phyloP scores from a whole-genome alignment of 2,113 vertebrate genomes.

The Eulacestoma nigropectus region DNA sequence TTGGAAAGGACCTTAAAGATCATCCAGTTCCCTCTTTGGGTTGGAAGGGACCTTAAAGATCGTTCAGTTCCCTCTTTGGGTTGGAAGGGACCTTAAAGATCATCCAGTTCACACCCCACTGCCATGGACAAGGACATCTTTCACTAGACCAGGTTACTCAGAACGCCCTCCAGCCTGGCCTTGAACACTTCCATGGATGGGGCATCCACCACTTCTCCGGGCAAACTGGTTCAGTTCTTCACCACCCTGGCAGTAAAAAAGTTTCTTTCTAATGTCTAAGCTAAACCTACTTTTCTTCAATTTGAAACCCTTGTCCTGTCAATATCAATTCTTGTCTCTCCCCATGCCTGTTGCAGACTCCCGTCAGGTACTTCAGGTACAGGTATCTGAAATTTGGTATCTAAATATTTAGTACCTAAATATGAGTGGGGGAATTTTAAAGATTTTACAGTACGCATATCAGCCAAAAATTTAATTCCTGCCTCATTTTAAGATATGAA shows the following conservation, averaged over 20 bases:
- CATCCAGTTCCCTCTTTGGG: not conserved
- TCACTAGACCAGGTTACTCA: not conserved
- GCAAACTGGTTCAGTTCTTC: not conserved
- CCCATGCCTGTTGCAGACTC: not conserved
- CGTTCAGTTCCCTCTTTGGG: not conserved
- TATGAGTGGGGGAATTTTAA: not conserved
- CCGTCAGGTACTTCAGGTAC: fast-evolving
- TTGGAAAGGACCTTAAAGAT: not conserved
- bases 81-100: not conserved
- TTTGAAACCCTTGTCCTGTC: not conserved
- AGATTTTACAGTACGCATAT: not conserved
- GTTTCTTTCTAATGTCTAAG: not conserved
- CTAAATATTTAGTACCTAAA: not conserved
- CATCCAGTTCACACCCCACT: not conserved
- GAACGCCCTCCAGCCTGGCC: not conserved
- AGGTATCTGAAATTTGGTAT: not conserved
- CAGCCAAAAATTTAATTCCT: not conserved
- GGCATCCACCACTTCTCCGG: not conserved
- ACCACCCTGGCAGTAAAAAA: not conserved
- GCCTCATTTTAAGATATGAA: not conserved
- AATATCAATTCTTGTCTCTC: not conserved
- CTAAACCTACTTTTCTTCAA: not conserved
- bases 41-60: not conserved
- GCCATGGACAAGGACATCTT: not conserved
- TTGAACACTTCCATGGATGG: not conserved